Evolutionary conservation across 2,888 invertebrate species (phyloP), one percentile per base, ranked within the genome.

Genomic region (Caenorhabditis afra): DNA sequence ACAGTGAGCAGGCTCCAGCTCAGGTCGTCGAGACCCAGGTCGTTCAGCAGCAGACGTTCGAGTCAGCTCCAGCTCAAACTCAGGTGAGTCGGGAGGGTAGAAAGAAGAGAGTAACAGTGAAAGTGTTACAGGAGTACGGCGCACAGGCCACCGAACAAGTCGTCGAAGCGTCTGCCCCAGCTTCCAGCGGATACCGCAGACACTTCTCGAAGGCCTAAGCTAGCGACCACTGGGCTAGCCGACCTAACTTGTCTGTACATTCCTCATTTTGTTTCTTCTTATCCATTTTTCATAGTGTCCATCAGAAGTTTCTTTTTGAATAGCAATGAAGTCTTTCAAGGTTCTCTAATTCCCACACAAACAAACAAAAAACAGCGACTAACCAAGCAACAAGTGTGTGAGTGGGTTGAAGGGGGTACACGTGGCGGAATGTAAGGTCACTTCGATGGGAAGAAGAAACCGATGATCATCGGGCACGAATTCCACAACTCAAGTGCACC

Each of bases 1-100:
- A 77, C 61, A 52, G 66, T 66, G 70, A 77, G 70, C 78, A 71
- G 62, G 66, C 71, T 23, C 78, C 78, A 66, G 70, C 44, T 23
- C 77, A 70, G 35, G 44, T 52, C 18, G 20, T 29, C 5, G 68
- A 49, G 49, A 47, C 53, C 44, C 41, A 58, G 58, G 58, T 58
- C 29, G 45, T 58, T 29, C 58, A 50, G 39, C 68, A 66, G 50
- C 70, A 70, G 35, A 70, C 70, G 29, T 64, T 70, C 47, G 77
- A 70, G 50, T 10, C 70, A 3, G 62, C 76, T 29, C 64, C 62
- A 68, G 70, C 58, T 45, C 71, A 49, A 50, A 41, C 64, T 57
- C 77, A 70, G 41, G 67, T 67, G 20, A 29, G 29, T 29, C 29
- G 29, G 7, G 7, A n/a, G n/a, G n/a, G n/a, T n/a, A n/a, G n/a